Base-by-base conservation (phyloP, 2,888 invertebrate species). In the Omphaloscelis lunosa region DNA sequence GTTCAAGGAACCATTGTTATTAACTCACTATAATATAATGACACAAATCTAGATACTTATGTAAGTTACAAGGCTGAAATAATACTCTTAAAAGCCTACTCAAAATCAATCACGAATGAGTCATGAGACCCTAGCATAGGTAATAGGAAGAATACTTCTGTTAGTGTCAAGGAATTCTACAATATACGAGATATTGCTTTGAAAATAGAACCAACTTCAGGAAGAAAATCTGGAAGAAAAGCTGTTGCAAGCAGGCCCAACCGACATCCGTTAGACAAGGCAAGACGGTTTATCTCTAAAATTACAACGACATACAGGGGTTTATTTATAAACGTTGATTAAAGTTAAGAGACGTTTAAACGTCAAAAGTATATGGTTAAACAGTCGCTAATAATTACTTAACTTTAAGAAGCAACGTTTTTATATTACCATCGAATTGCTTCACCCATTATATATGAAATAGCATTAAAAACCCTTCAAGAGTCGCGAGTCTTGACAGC, bases 1-100 rank as follows among this genome's bases (percentile, higher is more conserved):
- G 68, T 74, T 80, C 51, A 81, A 77, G 34, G 20, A 66, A 77
- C 62, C 51, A 5, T 62, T 70, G n/a, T 70, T 66, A 62, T 58
- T 45, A 58, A 48, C 11, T 29, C 9, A 51, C 27, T 29, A 45
- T 27, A 72, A 41, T 62, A 27, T 67, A 34, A 17, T 73, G 27
- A 48, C 39, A 72, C 29, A 27, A 56, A 67, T 56, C 12, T 27
- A 56, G 8, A 58, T 12, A 17, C 39, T 29, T 23, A 45, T 41
- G 12, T 34, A 20, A 29, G 17, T 77, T n/a, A 29, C 6, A 34
- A 39, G 5, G 6, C 17, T 48, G 48, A 48, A 48, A 48, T 48
- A 17, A 6, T 48, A 48, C 17, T 48, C 17, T 15, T 39, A 39
- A 53, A 72, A 72, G 23, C 39, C 27, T 41, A 29, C 7, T 27